Evolutionary conservation across 2,113 vertebrate species (phyloP).

Genomic region (Columba livia): DNA sequence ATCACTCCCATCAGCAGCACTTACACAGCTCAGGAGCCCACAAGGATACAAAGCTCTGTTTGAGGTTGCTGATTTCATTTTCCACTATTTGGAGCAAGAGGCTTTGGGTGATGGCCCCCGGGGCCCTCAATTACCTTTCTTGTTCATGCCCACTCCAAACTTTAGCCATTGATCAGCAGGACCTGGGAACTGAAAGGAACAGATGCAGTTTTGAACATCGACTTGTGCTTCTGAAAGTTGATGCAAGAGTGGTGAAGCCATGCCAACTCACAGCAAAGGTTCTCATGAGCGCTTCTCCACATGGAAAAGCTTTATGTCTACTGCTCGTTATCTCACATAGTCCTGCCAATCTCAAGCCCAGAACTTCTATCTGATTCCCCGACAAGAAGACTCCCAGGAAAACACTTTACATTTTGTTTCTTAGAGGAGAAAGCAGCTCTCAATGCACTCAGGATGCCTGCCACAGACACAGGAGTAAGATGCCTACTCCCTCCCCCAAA

Average conservation of each 20-base stretch:
- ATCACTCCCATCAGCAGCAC: background rate
- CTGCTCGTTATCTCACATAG: background rate
- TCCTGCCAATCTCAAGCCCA: background rate
- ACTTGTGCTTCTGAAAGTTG: background rate
- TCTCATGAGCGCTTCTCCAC: background rate
- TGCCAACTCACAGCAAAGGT: background rate
- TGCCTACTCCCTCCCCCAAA: accelerated
- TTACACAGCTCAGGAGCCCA: background rate
- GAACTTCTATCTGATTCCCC: background rate
- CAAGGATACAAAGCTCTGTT: background rate
- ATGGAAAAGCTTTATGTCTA: background rate
- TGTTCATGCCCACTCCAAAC: background rate
- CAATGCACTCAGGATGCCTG: background rate
- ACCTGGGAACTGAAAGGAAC: background rate
- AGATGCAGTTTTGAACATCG: background rate
- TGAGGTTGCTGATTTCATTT: background rate
- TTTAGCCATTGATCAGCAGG: background rate
- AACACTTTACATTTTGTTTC: background rate
- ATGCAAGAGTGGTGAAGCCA: background rate
- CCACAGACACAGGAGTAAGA: background rate
- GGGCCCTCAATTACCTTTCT: background rate
- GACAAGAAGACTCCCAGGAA: background rate
- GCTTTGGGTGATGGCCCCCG: background rate
- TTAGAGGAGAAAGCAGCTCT: background rate
- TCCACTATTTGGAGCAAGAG: background rate